Evolutionary conservation across 2,888 invertebrate species (phyloP).

Genomic region (Tanytarsus gracilentus): DNA sequence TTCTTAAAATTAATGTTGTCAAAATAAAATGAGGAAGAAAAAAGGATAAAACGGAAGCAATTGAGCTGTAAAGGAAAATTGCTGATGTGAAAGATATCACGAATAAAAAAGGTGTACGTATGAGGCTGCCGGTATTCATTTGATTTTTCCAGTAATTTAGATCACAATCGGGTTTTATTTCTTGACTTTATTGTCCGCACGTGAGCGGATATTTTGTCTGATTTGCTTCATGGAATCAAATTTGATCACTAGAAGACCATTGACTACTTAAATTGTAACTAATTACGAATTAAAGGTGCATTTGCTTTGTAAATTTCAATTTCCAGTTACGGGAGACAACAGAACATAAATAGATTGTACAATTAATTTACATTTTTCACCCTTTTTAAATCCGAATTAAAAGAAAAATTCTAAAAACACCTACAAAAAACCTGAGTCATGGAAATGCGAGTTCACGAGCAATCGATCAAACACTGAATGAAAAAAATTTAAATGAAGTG

Average conservation of each 20-base stretch:
- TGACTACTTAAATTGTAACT: no score
- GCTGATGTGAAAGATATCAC: slow-evolving; percentile 1
- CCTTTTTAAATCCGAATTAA: no score
- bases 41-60: background rate
- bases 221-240: no score
- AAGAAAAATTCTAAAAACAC: no score
- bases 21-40: no score
- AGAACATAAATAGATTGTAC: no score
- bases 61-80: slow-evolving; percentile 1
- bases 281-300: no score
- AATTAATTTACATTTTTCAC: no score
- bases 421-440: slow-evolving; percentile 7
- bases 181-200: background rate
- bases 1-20: background rate
- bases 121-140: background rate
- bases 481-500: background rate
- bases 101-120: background rate
- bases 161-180: background rate
- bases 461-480: slow-evolving; percentile 5
- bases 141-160: background rate
- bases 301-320: no score
- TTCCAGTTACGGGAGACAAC: no score
- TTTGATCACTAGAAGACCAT: no score
- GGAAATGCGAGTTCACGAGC: background rate
- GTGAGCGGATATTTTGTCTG: background rate